Evolutionary conservation across 2,888 invertebrate genomes (phyloP).

Genomic region (Malacosoma neustria): DNA sequence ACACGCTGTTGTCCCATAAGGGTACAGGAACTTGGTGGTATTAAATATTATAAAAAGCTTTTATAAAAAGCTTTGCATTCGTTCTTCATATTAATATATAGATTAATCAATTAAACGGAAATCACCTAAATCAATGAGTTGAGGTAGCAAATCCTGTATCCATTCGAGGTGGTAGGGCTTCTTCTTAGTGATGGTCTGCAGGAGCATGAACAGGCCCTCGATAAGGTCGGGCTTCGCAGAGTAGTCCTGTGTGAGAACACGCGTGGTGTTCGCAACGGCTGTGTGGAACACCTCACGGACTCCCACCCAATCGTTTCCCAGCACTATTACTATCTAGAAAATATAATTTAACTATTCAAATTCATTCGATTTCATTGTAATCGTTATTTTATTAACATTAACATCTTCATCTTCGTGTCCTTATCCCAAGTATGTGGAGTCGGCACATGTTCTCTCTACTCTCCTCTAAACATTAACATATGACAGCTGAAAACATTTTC

Average conservation of each 20-base stretch:
- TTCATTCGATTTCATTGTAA: too few relatives aligned
- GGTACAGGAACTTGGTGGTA: too few relatives aligned
- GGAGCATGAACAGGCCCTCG: constrained; percentile 79
- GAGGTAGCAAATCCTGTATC: constrained; percentile 40
- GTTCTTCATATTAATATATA: too few relatives aligned
- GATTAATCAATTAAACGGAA: too few relatives aligned
- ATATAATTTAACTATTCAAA: neutral
- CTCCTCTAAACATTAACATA: too few relatives aligned
- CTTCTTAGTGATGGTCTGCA: constrained; percentile 80
- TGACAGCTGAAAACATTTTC: too few relatives aligned
- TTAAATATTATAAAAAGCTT: too few relatives aligned
- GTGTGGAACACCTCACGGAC: constrained; percentile 33
- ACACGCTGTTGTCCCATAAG: too few relatives aligned
- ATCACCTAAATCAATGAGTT: constrained; percentile 45
- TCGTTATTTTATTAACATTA: too few relatives aligned
- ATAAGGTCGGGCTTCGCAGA: constrained; percentile 80
- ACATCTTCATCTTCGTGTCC: too few relatives aligned
- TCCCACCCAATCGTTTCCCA: constrained; percentile 46
- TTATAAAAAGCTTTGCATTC: too few relatives aligned
- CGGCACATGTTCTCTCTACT: too few relatives aligned
- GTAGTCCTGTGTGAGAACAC: constrained; percentile 67
- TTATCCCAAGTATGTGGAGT: neutral
- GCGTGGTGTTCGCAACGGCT: constrained; percentile 31
- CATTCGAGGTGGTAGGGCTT: constrained; percentile 58
- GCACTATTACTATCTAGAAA: constrained; percentile 49